Percentiles rank a stretch among this genome's conserved stretches.
These are phyloP conservation scores for Poeciliopsis turneri DNA, from an alignment of 2,797 vertebrate genomes.

Conservation along the genomic window DNA sequence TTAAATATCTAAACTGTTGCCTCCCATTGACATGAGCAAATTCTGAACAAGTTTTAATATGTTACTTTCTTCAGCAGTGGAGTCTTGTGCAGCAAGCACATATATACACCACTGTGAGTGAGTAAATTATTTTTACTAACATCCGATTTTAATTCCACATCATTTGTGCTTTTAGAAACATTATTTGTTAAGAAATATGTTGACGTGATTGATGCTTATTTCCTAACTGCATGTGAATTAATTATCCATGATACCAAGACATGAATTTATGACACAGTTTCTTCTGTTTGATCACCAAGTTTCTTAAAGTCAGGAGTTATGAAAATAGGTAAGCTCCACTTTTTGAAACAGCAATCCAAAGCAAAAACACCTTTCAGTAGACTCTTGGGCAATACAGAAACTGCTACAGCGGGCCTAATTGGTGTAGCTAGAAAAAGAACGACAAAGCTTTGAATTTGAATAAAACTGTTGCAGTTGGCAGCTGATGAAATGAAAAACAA, in stretches of 20 bases:
- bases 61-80: background rate
- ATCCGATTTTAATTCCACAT: background rate
- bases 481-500: slow-evolving; percentile 57
- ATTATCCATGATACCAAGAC: background rate
- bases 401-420: slow-evolving; percentile 72
- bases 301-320: slow-evolving; percentile 25
- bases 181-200: background rate
- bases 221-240: background rate
- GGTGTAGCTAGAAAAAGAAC: slow-evolving; percentile 63
- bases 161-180: background rate
- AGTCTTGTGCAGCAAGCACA: background rate
- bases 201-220: background rate
- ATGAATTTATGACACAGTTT: slow-evolving; percentile 24
- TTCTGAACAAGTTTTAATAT: background rate
- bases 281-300: slow-evolving; percentile 41
- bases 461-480: slow-evolving; percentile 41
- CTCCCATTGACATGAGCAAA: background rate
- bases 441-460: slow-evolving; percentile 57
- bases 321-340: slow-evolving; percentile 43
- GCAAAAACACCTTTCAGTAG: slow-evolving; percentile 56
- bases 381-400: slow-evolving; percentile 65
- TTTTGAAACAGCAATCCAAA: slow-evolving; percentile 64
- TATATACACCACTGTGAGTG: background rate
- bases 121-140: background rate
- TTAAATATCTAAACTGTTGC: background rate